These are phyloP conservation scores for Gobius niger DNA, from an alignment of 2,113 vertebrate genomes.

Conservation along the genomic window DNA sequence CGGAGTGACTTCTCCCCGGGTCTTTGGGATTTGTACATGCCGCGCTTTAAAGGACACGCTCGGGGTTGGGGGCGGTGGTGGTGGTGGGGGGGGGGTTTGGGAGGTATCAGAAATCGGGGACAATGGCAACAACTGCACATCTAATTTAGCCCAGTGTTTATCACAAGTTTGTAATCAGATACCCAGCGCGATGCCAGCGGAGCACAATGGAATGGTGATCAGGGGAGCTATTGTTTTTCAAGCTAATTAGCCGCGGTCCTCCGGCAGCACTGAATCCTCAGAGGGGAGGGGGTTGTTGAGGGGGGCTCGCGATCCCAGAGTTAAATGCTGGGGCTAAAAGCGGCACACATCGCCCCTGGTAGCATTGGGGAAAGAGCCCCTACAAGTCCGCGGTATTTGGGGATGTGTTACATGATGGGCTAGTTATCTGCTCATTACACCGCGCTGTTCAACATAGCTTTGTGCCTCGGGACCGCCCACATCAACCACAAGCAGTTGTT, in stretches of 20 bases:
- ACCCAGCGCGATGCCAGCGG: conserved; percentile 68
- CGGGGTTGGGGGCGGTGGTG: no score
- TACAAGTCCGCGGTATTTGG: conserved; percentile 81
- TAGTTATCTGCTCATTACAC: conserved; percentile 70
- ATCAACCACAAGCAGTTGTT: conserved; percentile 62
- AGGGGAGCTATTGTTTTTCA: conserved; percentile 84
- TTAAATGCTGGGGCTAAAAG: conserved; percentile 74
- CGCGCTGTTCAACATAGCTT: conserved; percentile 45
- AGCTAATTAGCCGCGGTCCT: conserved; percentile 76
- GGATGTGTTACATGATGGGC: conserved; percentile 63
- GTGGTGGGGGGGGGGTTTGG: conserved; percentile 46
- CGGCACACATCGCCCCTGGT: conserved; percentile 58
- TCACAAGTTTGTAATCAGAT: conserved; percentile 79
- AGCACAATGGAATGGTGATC: conserved; percentile 80
- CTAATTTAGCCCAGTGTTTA: conserved; percentile 83
- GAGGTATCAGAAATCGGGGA: conserved; percentile 77
- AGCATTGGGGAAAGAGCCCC: conserved; percentile 68
- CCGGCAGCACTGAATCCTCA: conserved; percentile 62
- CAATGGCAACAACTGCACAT: conserved; percentile 83
- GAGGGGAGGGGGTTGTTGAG: no score
- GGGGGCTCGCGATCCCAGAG: conserved; percentile 53
- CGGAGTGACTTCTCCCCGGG: conserved; percentile 51
- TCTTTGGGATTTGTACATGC: conserved; percentile 52
- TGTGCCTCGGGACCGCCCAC: conserved; percentile 36
- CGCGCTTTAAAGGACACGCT: conserved; percentile 45